Evolutionary conservation across 2,797 vertebrate genomes (phyloP), one percentile per base, ranked within the genome.

Genomic region (Megaceryle alcyon): DNA sequence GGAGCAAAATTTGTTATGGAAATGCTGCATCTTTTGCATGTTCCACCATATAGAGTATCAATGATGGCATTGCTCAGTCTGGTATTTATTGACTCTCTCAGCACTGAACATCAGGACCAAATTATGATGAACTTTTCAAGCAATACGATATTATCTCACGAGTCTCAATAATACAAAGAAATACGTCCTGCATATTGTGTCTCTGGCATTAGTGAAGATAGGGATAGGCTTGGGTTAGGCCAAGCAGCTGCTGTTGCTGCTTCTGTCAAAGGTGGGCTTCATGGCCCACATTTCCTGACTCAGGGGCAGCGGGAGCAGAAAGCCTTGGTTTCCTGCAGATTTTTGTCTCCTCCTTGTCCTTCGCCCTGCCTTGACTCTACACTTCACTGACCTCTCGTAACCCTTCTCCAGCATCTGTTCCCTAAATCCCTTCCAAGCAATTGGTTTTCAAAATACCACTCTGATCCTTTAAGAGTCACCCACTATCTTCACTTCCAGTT

Each of bases 341-440:
- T 87, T 84, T 48, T 29, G 9, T 29, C 49, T 86, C 46, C 8
- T 73, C 65, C 46, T 84, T 33, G 51, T 54, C 46, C 37, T 33
- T 11, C 21, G 21, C 25, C 29, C 49, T 91, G 46, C 33, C 46
- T 33, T 69, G 68, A 82, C 28, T 31, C 46, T 22, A 35, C 0
- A 2, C 39, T 70, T 72, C 79, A 53, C 33, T 63, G 59, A 80
- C 28, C 22, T 14, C 35, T 84, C 70, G 64, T 88, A 83, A 75
- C 22, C 46, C 11, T 59, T n/a, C 48, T 90, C 48, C 35, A 57
- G 41, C 23, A 48, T 61, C 53, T 83, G 49, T 88, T 88, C 22
- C 61, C 54, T 60, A 83, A 78, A 88, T 33, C 57, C 41, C 20
- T 96, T 77, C 77, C 61, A 90, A 90, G 54, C 35, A 56, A 59